These are phyloP conservation scores for Cephus sareptanus DNA, from an alignment of 2,888 invertebrate genomes.

Conservation along the genomic window DNA sequence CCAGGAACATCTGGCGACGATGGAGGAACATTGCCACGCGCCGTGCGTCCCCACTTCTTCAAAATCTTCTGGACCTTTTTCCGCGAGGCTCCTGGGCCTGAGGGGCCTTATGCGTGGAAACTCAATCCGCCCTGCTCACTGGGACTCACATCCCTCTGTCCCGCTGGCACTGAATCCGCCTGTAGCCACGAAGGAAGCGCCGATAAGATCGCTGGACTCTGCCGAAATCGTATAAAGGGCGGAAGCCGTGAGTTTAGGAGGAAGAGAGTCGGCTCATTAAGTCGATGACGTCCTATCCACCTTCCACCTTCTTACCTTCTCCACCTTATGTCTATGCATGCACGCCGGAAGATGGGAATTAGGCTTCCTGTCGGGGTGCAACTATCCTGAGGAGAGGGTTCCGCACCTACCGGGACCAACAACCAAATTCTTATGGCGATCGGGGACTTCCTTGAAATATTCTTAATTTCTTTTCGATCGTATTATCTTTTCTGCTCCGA, in stretches of 20 bases:
- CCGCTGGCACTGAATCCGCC: neutral
- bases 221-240: conserved; percentile 5
- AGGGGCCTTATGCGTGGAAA: no score
- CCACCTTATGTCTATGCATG: neutral
- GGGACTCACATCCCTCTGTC: neutral
- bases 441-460: no score
- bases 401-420: neutral
- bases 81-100: neutral
- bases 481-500: no score
- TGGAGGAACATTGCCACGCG: conserved; percentile 55
- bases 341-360: conserved; percentile 49
- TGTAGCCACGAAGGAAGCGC: conserved; percentile 33
- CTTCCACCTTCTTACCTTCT: no score
- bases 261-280: conserved; percentile 1
- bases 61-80: conserved; percentile 18
- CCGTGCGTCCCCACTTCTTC: conserved; percentile 50
- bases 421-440: no score
- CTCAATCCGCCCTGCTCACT: neutral
- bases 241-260: conserved; percentile 16
- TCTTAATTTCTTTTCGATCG: no score
- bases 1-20: conserved; percentile 54
- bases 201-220: conserved; percentile 48
- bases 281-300: no score
- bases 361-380: conserved; percentile 50
- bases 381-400: conserved; percentile 33